phyloP scores from a whole-genome alignment of 1,140 invertebrate genomes.

The Drosophila equinoxialis region DNA sequence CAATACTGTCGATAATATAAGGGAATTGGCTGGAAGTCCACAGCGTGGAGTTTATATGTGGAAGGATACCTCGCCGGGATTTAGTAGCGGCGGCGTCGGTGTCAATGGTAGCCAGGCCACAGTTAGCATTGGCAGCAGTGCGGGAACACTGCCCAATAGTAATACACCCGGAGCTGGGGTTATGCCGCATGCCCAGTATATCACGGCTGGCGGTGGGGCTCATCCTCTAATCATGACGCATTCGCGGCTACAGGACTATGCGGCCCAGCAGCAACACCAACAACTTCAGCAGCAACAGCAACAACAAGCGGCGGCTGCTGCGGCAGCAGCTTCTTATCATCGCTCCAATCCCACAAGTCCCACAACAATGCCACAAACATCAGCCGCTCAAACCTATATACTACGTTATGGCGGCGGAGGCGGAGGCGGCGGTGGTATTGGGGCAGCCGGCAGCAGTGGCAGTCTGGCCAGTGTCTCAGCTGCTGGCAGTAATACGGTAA shows the following conservation, averaged over 20 bases:
- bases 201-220: slow-evolving; percentile 62
- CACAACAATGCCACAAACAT: slow-evolving; percentile 85
- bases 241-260: slow-evolving; percentile 73
- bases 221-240: slow-evolving; percentile 78
- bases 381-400: slow-evolving; percentile 68
- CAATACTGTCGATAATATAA: slow-evolving; percentile 87
- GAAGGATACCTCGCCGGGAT: slow-evolving; percentile 89
- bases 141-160: slow-evolving; percentile 73
- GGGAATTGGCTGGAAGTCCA: slow-evolving; percentile 92
- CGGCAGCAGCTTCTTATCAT: slow-evolving; percentile 84
- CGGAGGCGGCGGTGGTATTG: slow-evolving; percentile 33
- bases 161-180: slow-evolving; percentile 36
- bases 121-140: slow-evolving; percentile 73
- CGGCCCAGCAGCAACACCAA: slow-evolving; percentile 47
- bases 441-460: slow-evolving; percentile 57
- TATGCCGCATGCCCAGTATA: slow-evolving; percentile 75
- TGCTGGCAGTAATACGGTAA: slow-evolving; percentile 23
- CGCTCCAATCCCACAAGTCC: slow-evolving; percentile 91
- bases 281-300: slow-evolving; percentile 39
- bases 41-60: slow-evolving; percentile 92
- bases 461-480: slow-evolving; percentile 62
- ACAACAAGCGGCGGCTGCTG: slow-evolving; percentile 77
- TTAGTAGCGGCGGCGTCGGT: slow-evolving; percentile 37
- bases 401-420: slow-evolving; percentile 63
- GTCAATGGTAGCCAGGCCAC: slow-evolving; percentile 35